These are phyloP conservation scores for Cervus canadensis DNA, from an alignment of 2,113 vertebrate genomes.

Conservation along the genomic window DNA sequence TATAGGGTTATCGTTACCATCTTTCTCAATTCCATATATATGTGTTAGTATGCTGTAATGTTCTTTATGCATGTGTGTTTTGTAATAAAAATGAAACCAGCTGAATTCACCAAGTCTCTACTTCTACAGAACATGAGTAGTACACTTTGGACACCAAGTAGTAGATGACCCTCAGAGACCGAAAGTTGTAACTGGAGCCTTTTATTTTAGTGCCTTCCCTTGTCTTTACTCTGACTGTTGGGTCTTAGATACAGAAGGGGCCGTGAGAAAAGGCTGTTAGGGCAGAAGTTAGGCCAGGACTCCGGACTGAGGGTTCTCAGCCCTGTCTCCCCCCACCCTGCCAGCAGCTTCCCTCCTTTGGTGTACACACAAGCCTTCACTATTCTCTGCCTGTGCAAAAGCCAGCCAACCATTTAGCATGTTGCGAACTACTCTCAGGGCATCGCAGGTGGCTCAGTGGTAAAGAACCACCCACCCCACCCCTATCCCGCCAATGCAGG, in stretches of 20 bases:
- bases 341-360: neutral
- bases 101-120: neutral
- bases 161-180: neutral
- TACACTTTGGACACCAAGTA: neutral
- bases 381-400: no score
- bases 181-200: neutral
- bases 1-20: no score
- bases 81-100: neutral
- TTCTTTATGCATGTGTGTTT: neutral
- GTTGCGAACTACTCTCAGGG: neutral
- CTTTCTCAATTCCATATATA: no score
- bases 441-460: neutral
- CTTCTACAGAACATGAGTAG: neutral
- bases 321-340: no score
- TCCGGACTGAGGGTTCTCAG: neutral
- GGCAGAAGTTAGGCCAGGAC: neutral
- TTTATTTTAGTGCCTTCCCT: neutral
- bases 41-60: no score
- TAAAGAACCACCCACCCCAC: neutral
- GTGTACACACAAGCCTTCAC: no score
- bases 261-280: neutral
- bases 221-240: neutral
- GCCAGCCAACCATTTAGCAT: accelerated
- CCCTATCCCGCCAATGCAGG: neutral
- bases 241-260: neutral